Conservation (phyloP, 1,140 invertebrate species). For the Brachionus sp. region DNA sequence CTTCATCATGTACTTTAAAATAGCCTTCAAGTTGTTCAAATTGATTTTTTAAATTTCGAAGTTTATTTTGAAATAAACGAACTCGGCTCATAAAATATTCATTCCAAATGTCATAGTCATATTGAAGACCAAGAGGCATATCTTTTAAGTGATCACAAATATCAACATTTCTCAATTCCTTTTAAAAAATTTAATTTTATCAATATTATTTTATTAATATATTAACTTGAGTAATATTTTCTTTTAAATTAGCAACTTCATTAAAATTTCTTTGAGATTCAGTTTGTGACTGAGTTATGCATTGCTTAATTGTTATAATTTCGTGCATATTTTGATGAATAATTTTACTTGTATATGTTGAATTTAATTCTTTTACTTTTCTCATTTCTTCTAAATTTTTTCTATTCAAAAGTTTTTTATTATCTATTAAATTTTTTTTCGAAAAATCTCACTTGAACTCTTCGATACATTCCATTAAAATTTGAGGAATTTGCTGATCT, state of each 20-base stretch:
- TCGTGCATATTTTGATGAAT: conserved; percentile 44
- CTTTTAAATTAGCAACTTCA: conserved; percentile 27
- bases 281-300: conserved; percentile 13
- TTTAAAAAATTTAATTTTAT: background rate
- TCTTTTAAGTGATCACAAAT: conserved; percentile 44
- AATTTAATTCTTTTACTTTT: conserved; percentile 38
- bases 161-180: conserved; percentile 38
- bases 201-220: background rate
- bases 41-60: conserved; percentile 19
- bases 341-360: conserved; percentile 29
- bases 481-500: conserved; percentile 23
- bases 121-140: conserved; percentile 38
- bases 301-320: conserved; percentile 19
- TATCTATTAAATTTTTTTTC: background rate
- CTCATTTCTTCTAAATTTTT: conserved; percentile 37
- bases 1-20: conserved; percentile 28
- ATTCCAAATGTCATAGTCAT: conserved; percentile 43
- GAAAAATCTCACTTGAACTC: background rate
- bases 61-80: conserved; percentile 35
- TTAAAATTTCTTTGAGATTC: conserved; percentile 35
- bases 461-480: conserved; percentile 42
- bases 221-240: background rate
- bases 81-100: conserved; percentile 42
- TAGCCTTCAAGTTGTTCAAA: conserved; percentile 41
- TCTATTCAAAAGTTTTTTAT: background rate